A percentile compares a stretch with the other conserved stretches of the same genome.
These are phyloP conservation scores for Stramonita haemastoma DNA, from an alignment of 2,888 invertebrate genomes.

Conservation along the genomic window DNA sequence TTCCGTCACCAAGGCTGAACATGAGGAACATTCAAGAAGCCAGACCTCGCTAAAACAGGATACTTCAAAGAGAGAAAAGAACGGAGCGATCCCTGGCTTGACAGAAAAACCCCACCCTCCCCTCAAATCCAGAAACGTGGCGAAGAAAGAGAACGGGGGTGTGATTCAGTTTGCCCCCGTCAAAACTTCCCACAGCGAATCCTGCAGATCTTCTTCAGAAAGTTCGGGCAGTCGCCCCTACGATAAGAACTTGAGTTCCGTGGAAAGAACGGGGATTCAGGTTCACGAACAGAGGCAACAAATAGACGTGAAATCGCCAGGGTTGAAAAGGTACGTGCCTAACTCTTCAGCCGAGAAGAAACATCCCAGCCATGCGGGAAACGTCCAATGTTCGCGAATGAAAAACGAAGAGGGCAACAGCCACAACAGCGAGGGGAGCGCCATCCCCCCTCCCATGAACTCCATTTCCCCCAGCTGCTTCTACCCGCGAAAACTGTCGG, in stretches of 20 bases:
- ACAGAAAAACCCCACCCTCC: background rate
- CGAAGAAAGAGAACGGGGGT: constrained; percentile 9
- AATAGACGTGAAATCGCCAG: constrained; percentile 42
- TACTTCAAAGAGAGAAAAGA: background rate
- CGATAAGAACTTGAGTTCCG: constrained; percentile 29
- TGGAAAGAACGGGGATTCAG: constrained; percentile 47
- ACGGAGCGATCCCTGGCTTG: background rate
- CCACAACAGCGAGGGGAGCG: background rate
- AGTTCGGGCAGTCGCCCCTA: background rate
- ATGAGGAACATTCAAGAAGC: background rate
- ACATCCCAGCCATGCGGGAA: background rate
- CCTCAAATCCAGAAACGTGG: background rate
- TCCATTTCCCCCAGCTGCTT: constrained; percentile 36
- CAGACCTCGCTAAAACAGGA: background rate
- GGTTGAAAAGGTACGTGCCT: background rate
- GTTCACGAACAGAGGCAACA: constrained; percentile 45
- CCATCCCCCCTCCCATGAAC: constrained; percentile 35
- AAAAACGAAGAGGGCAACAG: background rate
- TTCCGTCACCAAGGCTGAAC: background rate
- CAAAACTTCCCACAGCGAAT: background rate
- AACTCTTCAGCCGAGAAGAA: background rate
- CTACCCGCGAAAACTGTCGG: constrained; percentile 40
- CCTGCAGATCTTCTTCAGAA: background rate
- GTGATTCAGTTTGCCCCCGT: background rate
- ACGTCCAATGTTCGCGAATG: too few species aligned